phyloP scores from a whole-genome alignment of 2,113 vertebrate species.

The Hiodon tergisus region DNA sequence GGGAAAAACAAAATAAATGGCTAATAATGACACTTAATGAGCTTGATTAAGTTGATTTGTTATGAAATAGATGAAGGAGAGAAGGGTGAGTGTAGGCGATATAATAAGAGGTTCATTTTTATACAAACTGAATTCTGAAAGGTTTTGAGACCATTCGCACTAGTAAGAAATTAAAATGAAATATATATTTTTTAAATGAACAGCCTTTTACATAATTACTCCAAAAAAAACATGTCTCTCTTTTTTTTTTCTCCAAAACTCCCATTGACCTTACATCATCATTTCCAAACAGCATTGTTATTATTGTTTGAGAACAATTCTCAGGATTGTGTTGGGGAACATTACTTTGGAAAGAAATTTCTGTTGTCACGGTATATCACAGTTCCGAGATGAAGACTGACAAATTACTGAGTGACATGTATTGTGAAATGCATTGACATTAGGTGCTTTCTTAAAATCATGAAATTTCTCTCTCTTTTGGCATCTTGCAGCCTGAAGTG shows the following conservation, averaged over 20 bases:
- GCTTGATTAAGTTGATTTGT: slow-evolving; percentile 68
- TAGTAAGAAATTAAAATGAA: slow-evolving; percentile 52
- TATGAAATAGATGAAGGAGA: slow-evolving; percentile 61
- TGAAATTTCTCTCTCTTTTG: slow-evolving; percentile 20
- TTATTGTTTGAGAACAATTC: slow-evolving; percentile 6
- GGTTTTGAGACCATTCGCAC: slow-evolving; percentile 63
- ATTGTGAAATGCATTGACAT: not conserved
- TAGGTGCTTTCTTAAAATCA: not conserved
- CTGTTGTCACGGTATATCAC: not conserved
- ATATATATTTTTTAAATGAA: slow-evolving; percentile 57
- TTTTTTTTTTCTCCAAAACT: slow-evolving; percentile 7
- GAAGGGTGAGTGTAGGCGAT: slow-evolving; percentile 56
- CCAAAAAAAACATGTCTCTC: slow-evolving; percentile 12
- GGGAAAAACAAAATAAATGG: slow-evolving; percentile 66
- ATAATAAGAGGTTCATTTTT: slow-evolving; percentile 66
- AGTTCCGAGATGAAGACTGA: not conserved
- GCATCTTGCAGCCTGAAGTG: slow-evolving; percentile 47
- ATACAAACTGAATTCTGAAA: slow-evolving; percentile 60
- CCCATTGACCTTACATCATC: not conserved
- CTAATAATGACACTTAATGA: slow-evolving; percentile 71
- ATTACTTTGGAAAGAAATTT: not conserved
- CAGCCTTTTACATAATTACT: slow-evolving; percentile 68
- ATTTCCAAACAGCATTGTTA: slow-evolving; percentile 12
- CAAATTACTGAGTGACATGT: not conserved
- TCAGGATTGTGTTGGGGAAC: slow-evolving; percentile 8